Evolutionary conservation across 2,113 vertebrate species (phyloP), one percentile per base, ranked within the genome.

Genomic region (Syrmaticus mikado): DNA sequence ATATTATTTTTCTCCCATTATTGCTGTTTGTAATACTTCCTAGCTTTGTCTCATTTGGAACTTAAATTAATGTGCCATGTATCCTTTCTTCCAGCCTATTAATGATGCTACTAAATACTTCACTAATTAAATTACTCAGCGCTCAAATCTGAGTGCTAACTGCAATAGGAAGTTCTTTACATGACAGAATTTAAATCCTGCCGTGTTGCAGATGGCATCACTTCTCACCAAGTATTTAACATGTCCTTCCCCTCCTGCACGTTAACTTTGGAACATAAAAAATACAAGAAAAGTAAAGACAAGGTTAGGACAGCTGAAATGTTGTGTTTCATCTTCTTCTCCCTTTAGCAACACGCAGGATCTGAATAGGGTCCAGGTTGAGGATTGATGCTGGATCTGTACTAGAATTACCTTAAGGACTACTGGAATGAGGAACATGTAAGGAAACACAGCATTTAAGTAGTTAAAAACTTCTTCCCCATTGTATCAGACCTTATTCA

Each of bases 41-140:
- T 17, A 75, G 45, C 62, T 57, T 79, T 20, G 48, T 40, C 43
- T 86, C 46, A 67, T 53, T 85, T 73, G 50, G 14, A 82, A 58
- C 27, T 70, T 62, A 50, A 76, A 52, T 28, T 38, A 83, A 79
- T 48, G 41, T 62, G 70, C 15, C 41, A 65, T 68, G 83, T 73
- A 41, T 73, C 74, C 55, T 83, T 62, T 52, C 85, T 73, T 77
- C 62, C 25, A 17, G 27, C 32, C 55, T 67, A 70, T 91, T 93
- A 95, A 91, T 81, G 70, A 43, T 32, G 24, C 76, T 70, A 50
- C 55, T 78, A 77, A 93, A 93, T 73, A 87, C 66, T 89, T 79
- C 22, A 38, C 55, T 84, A 55, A 84, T 70, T 81, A 77, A 93
- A 77, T 60, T 36, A 64, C 20, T 81, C 22, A 15, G 57, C 72